phyloP scores from a whole-genome alignment of 2,113 vertebrate species.

The Festucalex cinctus region DNA sequence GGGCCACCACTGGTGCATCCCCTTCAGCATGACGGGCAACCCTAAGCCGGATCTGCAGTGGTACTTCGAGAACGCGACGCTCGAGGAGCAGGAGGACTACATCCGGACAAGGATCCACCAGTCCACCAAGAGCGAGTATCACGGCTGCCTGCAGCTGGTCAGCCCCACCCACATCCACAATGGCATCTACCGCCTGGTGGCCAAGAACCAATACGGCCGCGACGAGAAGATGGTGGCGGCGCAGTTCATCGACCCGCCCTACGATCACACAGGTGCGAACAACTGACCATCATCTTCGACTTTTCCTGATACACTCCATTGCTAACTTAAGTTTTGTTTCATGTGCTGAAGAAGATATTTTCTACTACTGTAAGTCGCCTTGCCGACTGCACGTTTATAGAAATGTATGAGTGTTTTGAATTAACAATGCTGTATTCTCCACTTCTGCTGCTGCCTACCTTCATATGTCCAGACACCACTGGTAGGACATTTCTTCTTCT shows the following conservation, averaged over 20 bases:
- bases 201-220: slow-evolving; percentile 83
- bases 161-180: slow-evolving; percentile 97
- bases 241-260: slow-evolving; percentile 86
- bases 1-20: slow-evolving; percentile 97
- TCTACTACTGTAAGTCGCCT: slow-evolving; percentile 61
- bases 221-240: slow-evolving; percentile 84
- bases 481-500: slow-evolving; percentile 41
- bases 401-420: neutral
- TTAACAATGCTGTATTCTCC: neutral
- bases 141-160: slow-evolving; percentile 92
- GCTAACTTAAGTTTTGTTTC: slow-evolving; percentile 9
- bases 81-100: slow-evolving; percentile 86
- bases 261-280: slow-evolving; percentile 66
- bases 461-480: slow-evolving; percentile 33
- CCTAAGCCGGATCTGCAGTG: slow-evolving; percentile 87
- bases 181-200: slow-evolving; percentile 87
- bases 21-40: slow-evolving; percentile 93
- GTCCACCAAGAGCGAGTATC: slow-evolving; percentile 85
- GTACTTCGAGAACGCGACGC: slow-evolving; percentile 80
- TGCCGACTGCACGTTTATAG: neutral
- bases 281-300: neutral
- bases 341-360: slow-evolving; percentile 32
- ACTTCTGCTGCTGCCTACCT: neutral
- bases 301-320: neutral
- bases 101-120: slow-evolving; percentile 88